These are phyloP conservation scores for Ditula angustiorana DNA, from an alignment of 2,888 invertebrate species.

Conservation along the genomic window DNA sequence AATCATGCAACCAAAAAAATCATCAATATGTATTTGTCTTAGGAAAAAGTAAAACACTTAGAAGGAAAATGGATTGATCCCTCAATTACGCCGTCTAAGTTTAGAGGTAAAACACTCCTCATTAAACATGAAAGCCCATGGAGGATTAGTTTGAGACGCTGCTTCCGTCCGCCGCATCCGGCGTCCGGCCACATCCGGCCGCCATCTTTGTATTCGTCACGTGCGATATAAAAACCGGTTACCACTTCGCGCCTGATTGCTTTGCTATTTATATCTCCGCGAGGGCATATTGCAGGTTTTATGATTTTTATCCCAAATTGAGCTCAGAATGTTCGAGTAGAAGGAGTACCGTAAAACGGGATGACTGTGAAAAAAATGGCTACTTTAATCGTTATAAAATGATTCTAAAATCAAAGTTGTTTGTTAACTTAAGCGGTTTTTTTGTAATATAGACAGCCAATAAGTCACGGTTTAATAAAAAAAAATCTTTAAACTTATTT, in stretches of 20 bases:
- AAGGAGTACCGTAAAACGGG: too few species aligned
- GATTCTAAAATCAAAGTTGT: too few species aligned
- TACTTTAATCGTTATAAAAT: too few species aligned
- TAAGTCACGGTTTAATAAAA: too few species aligned
- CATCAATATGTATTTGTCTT: too few species aligned
- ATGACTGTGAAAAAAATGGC: too few species aligned
- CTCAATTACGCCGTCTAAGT: neutral
- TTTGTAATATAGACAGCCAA: too few species aligned
- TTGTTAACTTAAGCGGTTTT: too few species aligned
- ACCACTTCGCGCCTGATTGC: slow-evolving; percentile 30
- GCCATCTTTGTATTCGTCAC: slow-evolving; percentile 37
- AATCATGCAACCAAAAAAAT: too few species aligned
- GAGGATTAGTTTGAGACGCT: slow-evolving; percentile 32
- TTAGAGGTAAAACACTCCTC: slow-evolving; percentile 18
- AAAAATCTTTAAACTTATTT: too few species aligned
- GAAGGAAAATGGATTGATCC: neutral
- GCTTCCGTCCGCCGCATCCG: slow-evolving; percentile 23
- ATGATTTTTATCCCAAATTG: neutral
- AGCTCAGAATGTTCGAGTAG: too few species aligned
- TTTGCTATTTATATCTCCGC: slow-evolving; percentile 24
- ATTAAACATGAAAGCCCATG: slow-evolving; percentile 31
- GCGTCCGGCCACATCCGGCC: slow-evolving; percentile 29
- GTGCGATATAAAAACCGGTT: slow-evolving; percentile 35
- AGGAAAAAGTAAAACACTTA: neutral
- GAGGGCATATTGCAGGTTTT: neutral